A percentile compares a stretch with the other conserved stretches of the same genome.
phyloP scores from a whole-genome alignment of 2,888 invertebrate species.

The Eupithecia pulchellata region DNA sequence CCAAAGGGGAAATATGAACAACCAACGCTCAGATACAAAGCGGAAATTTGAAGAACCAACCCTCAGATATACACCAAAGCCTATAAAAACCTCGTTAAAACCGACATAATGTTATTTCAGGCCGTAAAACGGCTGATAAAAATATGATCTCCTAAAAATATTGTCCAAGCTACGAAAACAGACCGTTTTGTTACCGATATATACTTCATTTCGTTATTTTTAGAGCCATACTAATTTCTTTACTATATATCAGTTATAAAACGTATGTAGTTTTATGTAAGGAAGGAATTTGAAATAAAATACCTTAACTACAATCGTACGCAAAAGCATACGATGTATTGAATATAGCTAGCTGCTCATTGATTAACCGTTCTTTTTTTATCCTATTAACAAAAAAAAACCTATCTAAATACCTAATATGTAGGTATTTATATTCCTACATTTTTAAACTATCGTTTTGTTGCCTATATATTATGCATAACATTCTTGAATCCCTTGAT shows the following conservation, averaged over 20 bases:
- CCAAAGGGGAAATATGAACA: not conserved
- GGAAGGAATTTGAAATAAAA: not conserved
- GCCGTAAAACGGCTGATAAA: constrained; percentile 17
- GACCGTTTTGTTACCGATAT: not conserved
- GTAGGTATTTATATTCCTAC: too few species aligned
- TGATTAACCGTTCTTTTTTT: not conserved
- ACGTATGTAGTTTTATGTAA: too few species aligned
- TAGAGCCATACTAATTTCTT: not conserved
- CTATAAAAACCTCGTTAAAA: constrained; percentile 4
- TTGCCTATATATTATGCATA: not conserved
- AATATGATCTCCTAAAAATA: constrained; percentile 22
- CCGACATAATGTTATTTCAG: constrained; percentile 8
- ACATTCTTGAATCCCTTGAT: not conserved
- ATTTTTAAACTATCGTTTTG: not conserved
- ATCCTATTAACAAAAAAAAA: not conserved
- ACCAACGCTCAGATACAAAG: not conserved
- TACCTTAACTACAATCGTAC: not conserved
- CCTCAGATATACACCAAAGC: not conserved
- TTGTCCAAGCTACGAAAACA: constrained; percentile 21
- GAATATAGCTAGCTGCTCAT: not conserved
- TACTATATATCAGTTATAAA: not conserved
- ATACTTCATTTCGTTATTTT: not conserved
- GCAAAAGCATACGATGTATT: not conserved
- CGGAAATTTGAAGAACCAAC: not conserved
- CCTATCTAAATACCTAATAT: not conserved